Evolutionary conservation across 2,113 vertebrate genomes (phyloP).

Genomic region (Serinus canaria): DNA sequence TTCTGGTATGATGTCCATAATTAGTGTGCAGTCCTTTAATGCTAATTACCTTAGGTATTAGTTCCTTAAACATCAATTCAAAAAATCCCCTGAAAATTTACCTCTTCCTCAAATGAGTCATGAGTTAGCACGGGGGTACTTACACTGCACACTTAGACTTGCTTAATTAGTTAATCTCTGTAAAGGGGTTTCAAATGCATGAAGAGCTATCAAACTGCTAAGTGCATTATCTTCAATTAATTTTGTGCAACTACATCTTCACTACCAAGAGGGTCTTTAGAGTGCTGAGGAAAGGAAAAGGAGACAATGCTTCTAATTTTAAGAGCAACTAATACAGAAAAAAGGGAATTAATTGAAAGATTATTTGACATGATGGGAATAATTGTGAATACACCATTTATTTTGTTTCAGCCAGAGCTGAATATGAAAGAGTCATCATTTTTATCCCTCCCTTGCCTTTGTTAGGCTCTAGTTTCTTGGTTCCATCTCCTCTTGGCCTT

Average conservation of each 20-base stretch:
- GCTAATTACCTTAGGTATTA: conserved; percentile 37
- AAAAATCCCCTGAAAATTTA: conserved; percentile 44
- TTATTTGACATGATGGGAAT: neutral
- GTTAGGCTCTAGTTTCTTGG: neutral
- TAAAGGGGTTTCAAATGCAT: conserved; percentile 33
- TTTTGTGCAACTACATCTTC: conserved; percentile 38
- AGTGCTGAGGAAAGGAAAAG: neutral
- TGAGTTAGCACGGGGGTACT: conserved; percentile 10
- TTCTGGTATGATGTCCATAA: conserved; percentile 30
- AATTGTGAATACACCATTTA: neutral
- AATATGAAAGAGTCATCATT: neutral
- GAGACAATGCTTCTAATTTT: conserved; percentile 27
- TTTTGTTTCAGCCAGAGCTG: neutral
- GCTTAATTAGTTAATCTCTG: conserved; percentile 56
- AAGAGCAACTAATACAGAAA: neutral
- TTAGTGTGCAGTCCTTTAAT: neutral
- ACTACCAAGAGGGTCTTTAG: conserved; percentile 28
- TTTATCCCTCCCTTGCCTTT: neutral
- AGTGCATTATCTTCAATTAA: conserved; percentile 50
- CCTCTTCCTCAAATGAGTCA: conserved; percentile 18
- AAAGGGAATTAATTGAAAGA: conserved; percentile 3
- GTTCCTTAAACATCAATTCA: conserved; percentile 45
- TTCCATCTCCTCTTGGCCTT: neutral
- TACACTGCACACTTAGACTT: conserved; percentile 12
- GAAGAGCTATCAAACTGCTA: conserved; percentile 47